These are phyloP conservation scores for Prenolepis imparis DNA, from an alignment of 2,888 invertebrate genomes.

Conservation along the genomic window DNA sequence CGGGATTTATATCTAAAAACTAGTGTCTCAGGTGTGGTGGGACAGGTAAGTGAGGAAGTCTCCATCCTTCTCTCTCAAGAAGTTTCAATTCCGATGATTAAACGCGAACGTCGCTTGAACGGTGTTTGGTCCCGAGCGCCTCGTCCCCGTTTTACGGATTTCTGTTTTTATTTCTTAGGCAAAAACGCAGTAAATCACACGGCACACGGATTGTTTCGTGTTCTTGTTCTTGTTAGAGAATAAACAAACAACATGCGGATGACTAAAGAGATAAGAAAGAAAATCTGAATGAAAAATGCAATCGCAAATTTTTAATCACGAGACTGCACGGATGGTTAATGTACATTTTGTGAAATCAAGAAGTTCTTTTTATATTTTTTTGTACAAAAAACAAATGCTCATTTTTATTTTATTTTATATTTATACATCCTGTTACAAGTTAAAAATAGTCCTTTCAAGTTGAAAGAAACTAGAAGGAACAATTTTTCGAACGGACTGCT, in stretches of 20 bases:
- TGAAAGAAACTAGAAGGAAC: neutral
- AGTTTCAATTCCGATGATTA: slow-evolving; percentile 54
- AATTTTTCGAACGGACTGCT: neutral
- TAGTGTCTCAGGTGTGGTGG: neutral
- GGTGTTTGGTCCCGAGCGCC: neutral
- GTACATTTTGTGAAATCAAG: neutral
- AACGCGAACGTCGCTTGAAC: slow-evolving; percentile 39
- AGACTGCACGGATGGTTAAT: neutral
- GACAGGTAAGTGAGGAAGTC: slow-evolving; percentile 1
- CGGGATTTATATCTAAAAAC: slow-evolving; percentile 16
- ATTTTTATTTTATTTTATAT: neutral
- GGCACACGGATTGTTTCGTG: neutral
- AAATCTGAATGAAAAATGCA: slow-evolving; percentile 1
- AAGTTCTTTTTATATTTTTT: neutral
- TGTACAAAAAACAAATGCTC: neutral
- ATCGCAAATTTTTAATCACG: slow-evolving; percentile 12
- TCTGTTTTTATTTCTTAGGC: slow-evolving; percentile 27
- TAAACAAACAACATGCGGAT: neutral
- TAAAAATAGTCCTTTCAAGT: neutral
- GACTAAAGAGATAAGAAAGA: slow-evolving; percentile 8
- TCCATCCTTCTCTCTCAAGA: slow-evolving; percentile 18
- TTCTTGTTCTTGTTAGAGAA: neutral
- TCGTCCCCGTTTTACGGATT: neutral
- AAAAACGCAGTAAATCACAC: slow-evolving; percentile 38
- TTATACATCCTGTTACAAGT: neutral